These are phyloP conservation scores for Drosophila equinoxialis DNA, from an alignment of 1,140 invertebrate species.

Conservation along the genomic window DNA sequence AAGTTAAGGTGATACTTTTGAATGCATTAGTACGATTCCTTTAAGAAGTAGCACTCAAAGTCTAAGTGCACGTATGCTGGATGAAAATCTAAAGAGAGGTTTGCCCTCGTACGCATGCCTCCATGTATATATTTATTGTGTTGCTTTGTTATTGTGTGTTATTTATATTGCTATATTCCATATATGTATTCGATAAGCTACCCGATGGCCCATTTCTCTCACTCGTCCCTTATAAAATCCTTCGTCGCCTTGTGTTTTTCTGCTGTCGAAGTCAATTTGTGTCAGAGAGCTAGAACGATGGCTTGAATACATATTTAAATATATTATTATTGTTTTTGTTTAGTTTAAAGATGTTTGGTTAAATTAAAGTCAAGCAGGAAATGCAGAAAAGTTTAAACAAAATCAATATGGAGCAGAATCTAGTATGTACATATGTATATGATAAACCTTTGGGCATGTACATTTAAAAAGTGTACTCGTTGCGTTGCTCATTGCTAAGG, in stretches of 20 bases:
- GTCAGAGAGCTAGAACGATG: slow-evolving; percentile 23
- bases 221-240: no score
- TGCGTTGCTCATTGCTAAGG: neutral
- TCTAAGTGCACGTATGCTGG: neutral
- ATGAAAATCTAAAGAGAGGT: neutral
- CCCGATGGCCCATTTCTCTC: neutral
- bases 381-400: neutral
- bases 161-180: neutral
- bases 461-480: neutral
- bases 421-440: no score
- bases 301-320: neutral
- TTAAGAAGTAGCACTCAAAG: neutral
- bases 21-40: neutral
- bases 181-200: slow-evolving; percentile 11
- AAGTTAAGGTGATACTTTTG: neutral
- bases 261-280: slow-evolving; percentile 64
- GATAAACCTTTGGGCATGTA: no score
- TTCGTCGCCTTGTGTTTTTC: slow-evolving; percentile 12
- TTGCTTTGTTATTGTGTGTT: neutral
- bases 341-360: neutral
- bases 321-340: no score
- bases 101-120: neutral
- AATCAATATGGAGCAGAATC: neutral
- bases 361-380: neutral
- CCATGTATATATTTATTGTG: neutral